phyloP scores from a whole-genome alignment of 1,140 invertebrate species.

The Drosophila orena region DNA sequence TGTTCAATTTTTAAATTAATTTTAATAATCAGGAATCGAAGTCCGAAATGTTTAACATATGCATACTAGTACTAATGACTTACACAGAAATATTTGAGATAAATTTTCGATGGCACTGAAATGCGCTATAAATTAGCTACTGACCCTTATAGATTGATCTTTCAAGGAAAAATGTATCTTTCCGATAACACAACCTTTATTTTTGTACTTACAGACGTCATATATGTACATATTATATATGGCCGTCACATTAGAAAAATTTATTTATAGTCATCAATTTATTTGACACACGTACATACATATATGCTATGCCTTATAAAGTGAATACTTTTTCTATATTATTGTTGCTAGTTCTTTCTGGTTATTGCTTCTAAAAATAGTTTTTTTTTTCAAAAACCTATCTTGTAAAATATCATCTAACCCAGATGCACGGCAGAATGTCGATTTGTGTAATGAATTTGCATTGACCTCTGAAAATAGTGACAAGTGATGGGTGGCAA shows the following conservation, averaged over 20 bases:
- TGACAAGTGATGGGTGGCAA: conserved; percentile 37
- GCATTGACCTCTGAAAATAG: conserved; percentile 38
- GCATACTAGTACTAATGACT: too few species aligned
- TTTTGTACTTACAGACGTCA: conserved; percentile 14
- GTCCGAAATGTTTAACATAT: too few species aligned
- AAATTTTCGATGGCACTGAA: too few species aligned
- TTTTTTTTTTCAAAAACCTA: neutral
- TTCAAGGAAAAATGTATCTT: conserved; percentile 13
- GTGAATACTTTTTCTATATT: conserved; percentile 4
- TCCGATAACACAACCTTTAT: conserved; percentile 11
- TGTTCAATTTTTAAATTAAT: too few species aligned
- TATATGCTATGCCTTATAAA: conserved; percentile 4
- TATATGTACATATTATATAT: conserved; percentile 1
- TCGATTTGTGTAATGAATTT: conserved; percentile 75
- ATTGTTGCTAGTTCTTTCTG: conserved; percentile 1
- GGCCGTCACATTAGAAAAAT: too few species aligned
- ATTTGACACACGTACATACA: conserved; percentile 1
- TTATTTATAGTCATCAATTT: conserved; percentile 17
- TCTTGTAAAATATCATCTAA: conserved; percentile 19
- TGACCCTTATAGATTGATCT: too few species aligned
- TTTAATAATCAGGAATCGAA: too few species aligned
- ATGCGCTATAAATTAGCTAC: too few species aligned
- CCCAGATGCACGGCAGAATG: conserved; percentile 18
- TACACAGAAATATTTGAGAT: too few species aligned
- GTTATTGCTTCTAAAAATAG: conserved; percentile 10